Evolutionary conservation across 2,797 vertebrate genomes (phyloP).

Genomic region (Manis crassicaudata): DNA sequence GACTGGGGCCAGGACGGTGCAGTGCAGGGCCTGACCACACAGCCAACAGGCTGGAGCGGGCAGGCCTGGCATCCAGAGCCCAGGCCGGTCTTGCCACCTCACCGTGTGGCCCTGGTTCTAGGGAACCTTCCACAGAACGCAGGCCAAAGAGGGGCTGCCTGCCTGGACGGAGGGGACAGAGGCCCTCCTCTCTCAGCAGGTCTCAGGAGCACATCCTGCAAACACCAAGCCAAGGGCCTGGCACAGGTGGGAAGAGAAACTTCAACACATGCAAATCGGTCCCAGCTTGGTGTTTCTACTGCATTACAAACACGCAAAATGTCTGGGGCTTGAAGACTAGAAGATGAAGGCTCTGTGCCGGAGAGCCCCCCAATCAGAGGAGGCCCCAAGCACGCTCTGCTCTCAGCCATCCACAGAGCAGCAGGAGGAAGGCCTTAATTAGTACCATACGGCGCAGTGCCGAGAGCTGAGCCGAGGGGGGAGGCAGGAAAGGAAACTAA

Average conservation of each 20-base stretch:
- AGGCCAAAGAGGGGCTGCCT: neutral
- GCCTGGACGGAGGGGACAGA: rapidly evolving
- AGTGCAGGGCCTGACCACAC: rapidly evolving
- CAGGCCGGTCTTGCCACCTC: neutral
- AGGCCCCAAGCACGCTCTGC: neutral
- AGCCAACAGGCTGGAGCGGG: rapidly evolving
- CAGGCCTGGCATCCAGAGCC: neutral
- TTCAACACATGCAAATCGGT: neutral
- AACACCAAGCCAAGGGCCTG: neutral
- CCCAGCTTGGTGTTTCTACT: rapidly evolving
- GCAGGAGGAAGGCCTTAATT: slow-evolving; percentile 59
- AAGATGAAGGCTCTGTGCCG: neutral
- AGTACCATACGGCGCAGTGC: neutral
- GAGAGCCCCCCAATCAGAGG: neutral
- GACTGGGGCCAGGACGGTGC: neutral
- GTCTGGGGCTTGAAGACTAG: neutral
- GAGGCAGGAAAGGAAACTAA: neutral
- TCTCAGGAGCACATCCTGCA: neutral
- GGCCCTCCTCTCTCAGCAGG: neutral
- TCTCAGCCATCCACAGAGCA: neutral
- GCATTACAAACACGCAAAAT: rapidly evolving
- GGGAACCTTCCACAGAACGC: neutral
- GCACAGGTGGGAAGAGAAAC: neutral
- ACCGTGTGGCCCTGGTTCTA: rapidly evolving
- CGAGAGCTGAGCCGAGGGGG: neutral